A percentile compares a stretch with the other conserved stretches of the same genome.
phyloP scores from a whole-genome alignment of 2,113 vertebrate species.

The Osmerus eperlanus region DNA sequence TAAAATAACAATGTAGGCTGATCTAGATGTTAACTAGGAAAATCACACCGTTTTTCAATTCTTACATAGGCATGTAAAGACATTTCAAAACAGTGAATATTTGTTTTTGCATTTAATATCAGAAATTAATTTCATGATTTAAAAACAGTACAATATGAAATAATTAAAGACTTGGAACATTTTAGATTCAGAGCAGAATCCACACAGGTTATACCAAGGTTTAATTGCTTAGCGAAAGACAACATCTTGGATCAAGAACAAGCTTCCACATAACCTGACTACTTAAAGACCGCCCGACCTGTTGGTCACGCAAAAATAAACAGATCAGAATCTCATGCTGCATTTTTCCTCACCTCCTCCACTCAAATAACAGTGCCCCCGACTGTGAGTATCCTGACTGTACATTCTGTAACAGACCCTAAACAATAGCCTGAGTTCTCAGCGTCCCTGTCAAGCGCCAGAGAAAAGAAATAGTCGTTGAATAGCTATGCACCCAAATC shows the following conservation, averaged over 20 bases:
- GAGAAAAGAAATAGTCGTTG: slow-evolving; percentile 67
- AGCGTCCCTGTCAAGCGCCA: slow-evolving; percentile 69
- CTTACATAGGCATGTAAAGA: no score
- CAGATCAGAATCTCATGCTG: slow-evolving; percentile 57
- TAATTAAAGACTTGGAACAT: background rate
- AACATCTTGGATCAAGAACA: slow-evolving; percentile 66
- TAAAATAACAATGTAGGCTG: no score
- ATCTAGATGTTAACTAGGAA: no score
- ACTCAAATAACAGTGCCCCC: slow-evolving; percentile 63
- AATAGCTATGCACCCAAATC: slow-evolving; percentile 73
- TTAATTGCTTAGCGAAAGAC: slow-evolving; percentile 54
- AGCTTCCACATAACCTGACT: slow-evolving; percentile 49
- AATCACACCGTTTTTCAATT: no score
- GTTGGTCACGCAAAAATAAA: slow-evolving; percentile 65
- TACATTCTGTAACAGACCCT: slow-evolving; percentile 56
- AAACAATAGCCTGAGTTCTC: slow-evolving; percentile 52
- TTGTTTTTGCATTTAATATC: no score
- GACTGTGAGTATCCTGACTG: slow-evolving; percentile 55
- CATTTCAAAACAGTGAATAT: no score
- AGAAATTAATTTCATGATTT: background rate
- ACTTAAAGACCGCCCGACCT: slow-evolving; percentile 56
- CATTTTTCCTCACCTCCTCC: slow-evolving; percentile 66
- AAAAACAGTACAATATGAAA: slow-evolving; percentile 19
- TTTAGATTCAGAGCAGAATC: slow-evolving; percentile 30
- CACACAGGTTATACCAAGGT: slow-evolving; percentile 52